Conservation (phyloP, 2,888 invertebrate species). For the Bedellia somnulentella region DNA sequence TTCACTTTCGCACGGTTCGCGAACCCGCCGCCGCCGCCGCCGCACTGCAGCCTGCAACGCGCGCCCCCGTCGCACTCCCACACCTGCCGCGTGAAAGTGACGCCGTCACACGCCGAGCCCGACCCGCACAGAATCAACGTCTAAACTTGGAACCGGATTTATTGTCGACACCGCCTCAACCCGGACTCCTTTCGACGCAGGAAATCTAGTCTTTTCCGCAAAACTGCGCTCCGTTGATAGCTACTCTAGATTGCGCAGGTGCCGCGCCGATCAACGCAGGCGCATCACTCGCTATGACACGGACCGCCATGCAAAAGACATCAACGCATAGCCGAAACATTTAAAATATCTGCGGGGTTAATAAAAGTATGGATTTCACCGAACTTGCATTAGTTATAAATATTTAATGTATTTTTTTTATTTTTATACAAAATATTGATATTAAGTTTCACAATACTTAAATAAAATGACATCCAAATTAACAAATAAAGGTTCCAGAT, state of each 20-base stretch:
- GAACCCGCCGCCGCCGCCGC: slow-evolving; percentile 33
- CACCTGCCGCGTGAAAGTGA: background rate
- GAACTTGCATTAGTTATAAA: too few species aligned
- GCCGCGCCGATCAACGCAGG: slow-evolving; percentile 1
- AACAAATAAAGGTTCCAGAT: too few species aligned
- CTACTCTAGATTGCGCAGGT: background rate
- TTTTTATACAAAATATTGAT: too few species aligned
- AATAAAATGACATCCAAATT: too few species aligned
- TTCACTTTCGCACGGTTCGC: slow-evolving; percentile 56
- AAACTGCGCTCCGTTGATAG: background rate
- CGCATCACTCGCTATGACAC: background rate
- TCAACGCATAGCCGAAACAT: slow-evolving; percentile 31
- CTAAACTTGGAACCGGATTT: slow-evolving; percentile 35
- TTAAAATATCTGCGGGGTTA: too few species aligned
- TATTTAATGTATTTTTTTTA: too few species aligned
- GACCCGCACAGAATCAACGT: background rate
- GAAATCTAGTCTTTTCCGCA: slow-evolving; percentile 14
- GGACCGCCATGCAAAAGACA: slow-evolving; percentile 27
- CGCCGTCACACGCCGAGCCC: background rate
- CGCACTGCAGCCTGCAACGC: slow-evolving; percentile 8
- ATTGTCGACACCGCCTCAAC: slow-evolving; percentile 42
- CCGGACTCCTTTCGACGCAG: slow-evolving; percentile 35
- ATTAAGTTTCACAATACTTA: too few species aligned
- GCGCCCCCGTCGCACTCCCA: slow-evolving; percentile 1
- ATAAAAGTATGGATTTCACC: too few species aligned